These are phyloP conservation scores for Pempheris klunzingeri DNA, from an alignment of 2,797 vertebrate genomes.

Conservation along the genomic window DNA sequence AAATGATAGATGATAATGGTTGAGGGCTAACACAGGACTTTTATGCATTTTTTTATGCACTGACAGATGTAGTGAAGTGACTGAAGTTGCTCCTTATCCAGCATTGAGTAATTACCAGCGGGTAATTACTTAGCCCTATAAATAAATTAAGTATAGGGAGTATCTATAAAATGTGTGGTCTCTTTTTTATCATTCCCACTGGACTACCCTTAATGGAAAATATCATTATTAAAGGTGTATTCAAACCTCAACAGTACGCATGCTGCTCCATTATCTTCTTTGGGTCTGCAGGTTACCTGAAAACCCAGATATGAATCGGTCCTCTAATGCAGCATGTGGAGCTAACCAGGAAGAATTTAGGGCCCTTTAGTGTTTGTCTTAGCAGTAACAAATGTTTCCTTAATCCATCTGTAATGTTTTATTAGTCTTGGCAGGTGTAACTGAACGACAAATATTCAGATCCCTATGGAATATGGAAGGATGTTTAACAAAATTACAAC, in stretches of 20 bases:
- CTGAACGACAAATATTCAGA: neutral
- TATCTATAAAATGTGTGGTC: neutral
- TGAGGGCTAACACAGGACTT: neutral
- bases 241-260: neutral
- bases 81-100: neutral
- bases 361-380: neutral
- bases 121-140: neutral
- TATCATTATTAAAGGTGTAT: neutral
- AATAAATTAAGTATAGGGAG: neutral
- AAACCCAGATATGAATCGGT: neutral
- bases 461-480: neutral
- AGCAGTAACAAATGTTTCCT: neutral
- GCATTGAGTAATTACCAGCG: neutral
- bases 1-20: constrained; percentile 25
- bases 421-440: constrained; percentile 21
- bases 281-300: constrained; percentile 3
- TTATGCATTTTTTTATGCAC: neutral
- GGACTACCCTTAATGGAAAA: neutral
- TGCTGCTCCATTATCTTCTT: constrained; percentile 5
- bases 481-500: neutral
- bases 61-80: constrained; percentile 13
- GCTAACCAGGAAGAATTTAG: neutral
- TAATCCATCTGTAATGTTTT: constrained; percentile 18
- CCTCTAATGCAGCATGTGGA: constrained; percentile 6
- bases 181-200: neutral